Conservation (phyloP, 2,888 invertebrate genomes). For the Amblyjoppa proteus region DNA sequence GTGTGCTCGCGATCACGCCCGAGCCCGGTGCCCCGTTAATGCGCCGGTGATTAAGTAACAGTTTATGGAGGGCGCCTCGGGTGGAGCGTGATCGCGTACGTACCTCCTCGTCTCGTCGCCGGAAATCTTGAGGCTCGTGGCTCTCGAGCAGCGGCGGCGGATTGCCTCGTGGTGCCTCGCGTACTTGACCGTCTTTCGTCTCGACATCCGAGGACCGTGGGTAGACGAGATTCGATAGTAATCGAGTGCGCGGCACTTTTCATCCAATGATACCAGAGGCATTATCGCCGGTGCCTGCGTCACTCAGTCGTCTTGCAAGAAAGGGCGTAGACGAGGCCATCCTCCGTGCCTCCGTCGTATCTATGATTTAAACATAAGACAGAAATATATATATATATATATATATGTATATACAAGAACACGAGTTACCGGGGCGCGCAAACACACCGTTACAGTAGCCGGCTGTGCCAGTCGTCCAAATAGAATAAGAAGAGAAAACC, state of each 20-base stretch:
- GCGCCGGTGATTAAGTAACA: slow-evolving; percentile 41
- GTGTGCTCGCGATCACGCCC: slow-evolving; percentile 25
- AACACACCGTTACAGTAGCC: not conserved
- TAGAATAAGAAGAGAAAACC: not conserved
- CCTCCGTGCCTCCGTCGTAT: not conserved
- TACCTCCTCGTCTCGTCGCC: slow-evolving; percentile 16
- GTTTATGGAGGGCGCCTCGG: slow-evolving; percentile 31
- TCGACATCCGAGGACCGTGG: slow-evolving; percentile 25
- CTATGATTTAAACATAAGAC: not conserved
- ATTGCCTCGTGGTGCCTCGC: slow-evolving; percentile 7
- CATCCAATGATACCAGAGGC: not conserved
- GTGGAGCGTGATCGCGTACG: slow-evolving; percentile 13
- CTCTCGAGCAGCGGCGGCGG: not conserved
- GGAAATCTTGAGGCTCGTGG: slow-evolving; percentile 24
- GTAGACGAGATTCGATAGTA: slow-evolving; percentile 19
- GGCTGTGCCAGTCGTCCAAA: slow-evolving; percentile 10
- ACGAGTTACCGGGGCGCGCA: not conserved
- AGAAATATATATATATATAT: not conserved
- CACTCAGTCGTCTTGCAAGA: not conserved
- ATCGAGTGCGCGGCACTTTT: slow-evolving; percentile 2
- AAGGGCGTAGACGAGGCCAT: slow-evolving; percentile 15
- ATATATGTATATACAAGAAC: not conserved
- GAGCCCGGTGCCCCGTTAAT: slow-evolving; percentile 44
- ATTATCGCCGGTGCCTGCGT: not conserved
- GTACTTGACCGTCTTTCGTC: slow-evolving; percentile 45